phyloP scores from a whole-genome alignment of 2,797 vertebrate genomes.

The Cryptoblepharus egeriae region DNA sequence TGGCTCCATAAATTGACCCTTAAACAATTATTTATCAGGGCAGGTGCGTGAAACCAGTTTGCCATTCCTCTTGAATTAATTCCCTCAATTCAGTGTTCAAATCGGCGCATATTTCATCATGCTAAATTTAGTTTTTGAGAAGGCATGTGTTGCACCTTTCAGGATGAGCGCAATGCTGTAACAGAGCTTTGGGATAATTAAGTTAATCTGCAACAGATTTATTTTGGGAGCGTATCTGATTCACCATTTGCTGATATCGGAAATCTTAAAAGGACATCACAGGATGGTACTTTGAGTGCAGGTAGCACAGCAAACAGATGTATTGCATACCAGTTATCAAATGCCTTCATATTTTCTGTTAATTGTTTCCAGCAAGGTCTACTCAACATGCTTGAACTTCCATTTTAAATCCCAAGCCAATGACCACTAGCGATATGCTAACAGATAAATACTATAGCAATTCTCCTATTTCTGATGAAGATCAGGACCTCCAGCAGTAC shows the following conservation, averaged over 20 bases:
- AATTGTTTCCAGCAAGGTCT: neutral
- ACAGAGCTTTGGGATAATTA: slow-evolving; percentile 62
- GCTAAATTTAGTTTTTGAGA: slow-evolving; percentile 13
- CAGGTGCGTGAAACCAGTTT: neutral
- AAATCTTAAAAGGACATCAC: slow-evolving; percentile 71
- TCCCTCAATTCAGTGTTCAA: neutral
- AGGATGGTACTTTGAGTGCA: slow-evolving; percentile 54
- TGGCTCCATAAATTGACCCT: neutral
- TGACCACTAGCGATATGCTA: neutral
- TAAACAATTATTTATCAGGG: neutral
- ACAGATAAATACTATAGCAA: neutral
- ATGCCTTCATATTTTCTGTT: neutral
- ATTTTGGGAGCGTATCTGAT: slow-evolving; percentile 65
- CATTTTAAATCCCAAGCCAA: neutral
- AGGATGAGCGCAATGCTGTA: slow-evolving; percentile 45
- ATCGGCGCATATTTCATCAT: neutral
- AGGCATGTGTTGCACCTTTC: slow-evolving; percentile 13
- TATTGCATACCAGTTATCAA: neutral
- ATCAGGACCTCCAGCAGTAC: neutral
- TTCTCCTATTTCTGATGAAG: neutral
- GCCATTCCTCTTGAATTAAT: neutral
- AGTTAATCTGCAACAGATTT: slow-evolving; percentile 65
- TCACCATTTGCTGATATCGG: slow-evolving; percentile 67
- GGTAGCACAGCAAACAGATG: slow-evolving; percentile 36
- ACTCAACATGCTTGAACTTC: neutral